Evolutionary conservation across 2,888 invertebrate genomes (phyloP).

Genomic region (Amblyteles armatorius): DNA sequence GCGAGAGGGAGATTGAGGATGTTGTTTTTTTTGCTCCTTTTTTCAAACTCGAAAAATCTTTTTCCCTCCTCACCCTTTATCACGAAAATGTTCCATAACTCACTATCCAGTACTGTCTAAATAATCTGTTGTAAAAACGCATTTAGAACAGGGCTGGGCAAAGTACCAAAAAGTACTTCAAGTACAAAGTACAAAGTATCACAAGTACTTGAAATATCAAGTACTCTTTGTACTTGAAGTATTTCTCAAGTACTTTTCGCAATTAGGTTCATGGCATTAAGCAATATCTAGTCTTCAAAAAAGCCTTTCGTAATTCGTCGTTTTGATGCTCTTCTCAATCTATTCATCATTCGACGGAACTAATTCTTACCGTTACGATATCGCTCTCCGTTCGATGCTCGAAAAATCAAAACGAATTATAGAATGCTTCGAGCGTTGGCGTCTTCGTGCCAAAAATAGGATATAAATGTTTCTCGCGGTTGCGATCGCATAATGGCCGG

Average conservation of each 20-base stretch:
- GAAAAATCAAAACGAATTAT: neutral
- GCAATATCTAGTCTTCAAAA: too few species aligned
- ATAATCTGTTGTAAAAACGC: neutral
- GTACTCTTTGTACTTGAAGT: too few species aligned
- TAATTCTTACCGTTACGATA: neutral
- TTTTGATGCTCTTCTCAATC: too few species aligned
- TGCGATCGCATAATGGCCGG: constrained; percentile 11
- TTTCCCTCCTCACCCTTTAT: neutral
- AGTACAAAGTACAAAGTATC: too few species aligned
- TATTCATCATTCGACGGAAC: neutral
- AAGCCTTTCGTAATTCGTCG: too few species aligned
- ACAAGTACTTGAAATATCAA: too few species aligned
- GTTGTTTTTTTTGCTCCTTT: constrained; percentile 4
- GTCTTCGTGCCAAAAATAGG: constrained; percentile 28
- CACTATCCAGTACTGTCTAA: neutral
- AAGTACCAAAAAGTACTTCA: too few species aligned
- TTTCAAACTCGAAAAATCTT: constrained; percentile 27
- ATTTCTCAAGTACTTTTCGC: too few species aligned
- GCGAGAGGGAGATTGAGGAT: constrained; percentile 71
- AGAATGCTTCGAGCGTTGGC: neutral
- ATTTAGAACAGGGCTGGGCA: too few species aligned
- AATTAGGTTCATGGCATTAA: too few species aligned
- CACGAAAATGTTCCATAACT: neutral
- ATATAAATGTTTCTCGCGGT: constrained; percentile 16
- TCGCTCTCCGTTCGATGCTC: neutral